These are phyloP conservation scores for Phyllotreta cruciferae DNA, from an alignment of 2,888 invertebrate genomes.

Conservation along the genomic window DNA sequence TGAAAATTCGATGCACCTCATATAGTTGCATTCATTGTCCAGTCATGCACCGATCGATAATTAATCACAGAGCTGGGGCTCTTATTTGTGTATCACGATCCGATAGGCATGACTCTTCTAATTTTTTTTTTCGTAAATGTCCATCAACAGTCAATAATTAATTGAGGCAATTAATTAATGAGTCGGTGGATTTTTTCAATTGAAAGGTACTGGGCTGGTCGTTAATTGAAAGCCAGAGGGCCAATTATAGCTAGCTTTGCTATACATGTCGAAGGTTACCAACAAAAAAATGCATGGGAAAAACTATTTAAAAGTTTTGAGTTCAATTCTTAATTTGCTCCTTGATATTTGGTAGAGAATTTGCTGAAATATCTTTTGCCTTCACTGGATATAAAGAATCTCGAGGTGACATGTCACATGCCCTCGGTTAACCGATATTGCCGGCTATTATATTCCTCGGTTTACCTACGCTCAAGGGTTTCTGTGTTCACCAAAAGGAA, in stretches of 20 bases:
- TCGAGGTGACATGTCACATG: conserved; percentile 32
- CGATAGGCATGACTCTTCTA: conserved; percentile 39
- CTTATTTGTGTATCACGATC: conserved; percentile 45
- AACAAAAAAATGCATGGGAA: not conserved
- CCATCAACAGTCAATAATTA: conserved; percentile 48
- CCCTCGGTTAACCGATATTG: conserved; percentile 53
- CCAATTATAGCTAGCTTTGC: conserved; percentile 29
- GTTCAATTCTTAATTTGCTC: too few relatives aligned
- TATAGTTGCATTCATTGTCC: too few relatives aligned
- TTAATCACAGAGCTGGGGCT: conserved; percentile 44
- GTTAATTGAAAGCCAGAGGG: conserved; percentile 37
- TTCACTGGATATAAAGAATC: conserved; percentile 7
- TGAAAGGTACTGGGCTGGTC: conserved; percentile 35
- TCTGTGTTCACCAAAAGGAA: conserved; percentile 29
- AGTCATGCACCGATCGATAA: conserved; percentile 38
- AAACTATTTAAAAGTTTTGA: too few relatives aligned
- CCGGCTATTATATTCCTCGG: conserved; percentile 41
- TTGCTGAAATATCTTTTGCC: too few relatives aligned
- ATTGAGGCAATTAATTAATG: conserved; percentile 50
- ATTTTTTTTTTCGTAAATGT: conserved; percentile 41
- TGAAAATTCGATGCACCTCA: too few relatives aligned
- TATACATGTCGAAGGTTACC: conserved; percentile 27
- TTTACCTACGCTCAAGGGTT: conserved; percentile 41
- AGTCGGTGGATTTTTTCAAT: conserved; percentile 42
- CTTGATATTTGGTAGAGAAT: too few relatives aligned